Conservation (phyloP, 1,140 invertebrate species). For the Conus ventricosus region DNA sequence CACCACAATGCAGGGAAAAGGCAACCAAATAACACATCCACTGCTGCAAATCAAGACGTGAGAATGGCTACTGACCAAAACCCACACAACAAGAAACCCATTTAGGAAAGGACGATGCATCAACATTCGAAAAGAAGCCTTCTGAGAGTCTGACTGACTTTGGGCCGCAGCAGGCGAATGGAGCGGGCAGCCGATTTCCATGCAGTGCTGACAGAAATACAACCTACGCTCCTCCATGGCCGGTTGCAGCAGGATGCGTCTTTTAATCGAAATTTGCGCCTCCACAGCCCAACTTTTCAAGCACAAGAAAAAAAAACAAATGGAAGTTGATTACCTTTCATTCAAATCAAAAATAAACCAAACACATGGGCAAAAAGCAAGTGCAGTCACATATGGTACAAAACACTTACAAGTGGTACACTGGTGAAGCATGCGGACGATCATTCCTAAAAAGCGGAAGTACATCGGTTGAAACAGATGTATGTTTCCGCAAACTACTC, state of each 20-base stretch:
- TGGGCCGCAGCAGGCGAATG: neutral
- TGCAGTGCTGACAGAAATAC: constrained; percentile 35
- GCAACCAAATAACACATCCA: neutral
- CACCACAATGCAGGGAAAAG: neutral
- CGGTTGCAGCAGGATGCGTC: constrained; percentile 53
- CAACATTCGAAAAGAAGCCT: neutral
- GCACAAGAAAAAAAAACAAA: constrained; percentile 53
- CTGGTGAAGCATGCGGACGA: constrained; percentile 6
- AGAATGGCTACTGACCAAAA: neutral
- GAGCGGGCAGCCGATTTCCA: constrained; percentile 18
- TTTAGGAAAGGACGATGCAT: constrained; percentile 8
- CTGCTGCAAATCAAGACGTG: neutral
- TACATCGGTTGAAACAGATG: neutral
- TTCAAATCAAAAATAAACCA: constrained; percentile 22
- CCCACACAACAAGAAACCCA: constrained; percentile 5
- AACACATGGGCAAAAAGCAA: constrained; percentile 24
- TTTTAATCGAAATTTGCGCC: constrained; percentile 67
- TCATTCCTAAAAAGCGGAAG: constrained; percentile 12
- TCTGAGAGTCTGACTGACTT: neutral
- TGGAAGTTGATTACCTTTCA: constrained; percentile 20
- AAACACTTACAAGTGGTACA: constrained; percentile 15
- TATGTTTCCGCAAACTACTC: too few species aligned
- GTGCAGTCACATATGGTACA: neutral
- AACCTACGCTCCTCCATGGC: constrained; percentile 56
- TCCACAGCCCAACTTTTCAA: constrained; percentile 68